Percentiles rank a stretch among this genome's conserved stretches.
These are phyloP conservation scores for Cynaeus angustus DNA, from an alignment of 2,888 invertebrate species.

Conservation along the genomic window DNA sequence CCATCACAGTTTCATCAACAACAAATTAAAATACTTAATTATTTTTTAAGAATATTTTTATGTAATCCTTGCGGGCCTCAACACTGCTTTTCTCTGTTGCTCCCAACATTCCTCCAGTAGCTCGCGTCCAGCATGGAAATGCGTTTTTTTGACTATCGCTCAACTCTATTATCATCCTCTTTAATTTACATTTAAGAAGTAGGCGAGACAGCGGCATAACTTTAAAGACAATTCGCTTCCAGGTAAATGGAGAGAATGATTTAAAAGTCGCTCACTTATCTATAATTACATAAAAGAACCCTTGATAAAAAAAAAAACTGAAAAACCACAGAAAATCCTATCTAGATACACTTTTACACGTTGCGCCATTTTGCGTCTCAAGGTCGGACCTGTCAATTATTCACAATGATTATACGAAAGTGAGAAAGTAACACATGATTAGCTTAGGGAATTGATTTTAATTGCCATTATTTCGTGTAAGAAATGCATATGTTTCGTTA, in stretches of 20 bases:
- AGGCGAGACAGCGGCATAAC: conserved; percentile 20
- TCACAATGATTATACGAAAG: conserved; percentile 1
- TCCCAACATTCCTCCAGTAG: background rate
- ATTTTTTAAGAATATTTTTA: background rate
- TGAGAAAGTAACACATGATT: conserved; percentile 21
- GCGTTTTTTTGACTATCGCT: background rate
- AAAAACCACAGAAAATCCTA: conserved; percentile 11
- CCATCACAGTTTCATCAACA: conserved; percentile 1
- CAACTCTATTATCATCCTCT: conserved; percentile 15
- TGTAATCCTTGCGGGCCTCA: too few relatives aligned
- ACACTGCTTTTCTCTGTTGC: too few relatives aligned
- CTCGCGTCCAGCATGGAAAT: conserved; percentile 7
- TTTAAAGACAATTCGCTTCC: conserved; percentile 31
- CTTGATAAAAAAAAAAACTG: background rate
- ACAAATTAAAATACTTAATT: background rate
- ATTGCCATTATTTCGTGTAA: conserved; percentile 26
- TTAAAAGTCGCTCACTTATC: conserved; percentile 26
- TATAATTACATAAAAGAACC: conserved; percentile 24
- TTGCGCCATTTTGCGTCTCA: conserved; percentile 9
- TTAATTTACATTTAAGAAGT: conserved; percentile 32
- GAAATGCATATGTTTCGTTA: conserved; percentile 20
- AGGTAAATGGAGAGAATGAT: conserved; percentile 32
- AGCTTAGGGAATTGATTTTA: conserved; percentile 32
- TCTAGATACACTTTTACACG: background rate
- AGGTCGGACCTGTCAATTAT: background rate